phyloP scores from a whole-genome alignment of 2,888 invertebrate species.

The Trachelus stipa region DNA sequence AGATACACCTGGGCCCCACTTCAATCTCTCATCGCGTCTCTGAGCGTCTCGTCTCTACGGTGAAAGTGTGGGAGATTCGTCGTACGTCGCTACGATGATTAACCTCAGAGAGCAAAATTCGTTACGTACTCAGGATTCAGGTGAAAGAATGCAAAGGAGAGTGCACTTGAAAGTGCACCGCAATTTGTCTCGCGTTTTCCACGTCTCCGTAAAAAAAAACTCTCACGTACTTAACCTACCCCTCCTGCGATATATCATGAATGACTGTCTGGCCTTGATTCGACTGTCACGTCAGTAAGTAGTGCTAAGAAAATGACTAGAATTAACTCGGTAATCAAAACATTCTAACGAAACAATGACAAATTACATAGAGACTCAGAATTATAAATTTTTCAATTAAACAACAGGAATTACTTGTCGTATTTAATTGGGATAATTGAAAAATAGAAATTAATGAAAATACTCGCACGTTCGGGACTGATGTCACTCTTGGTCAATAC shows the following conservation, averaged over 20 bases:
- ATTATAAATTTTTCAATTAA: background rate
- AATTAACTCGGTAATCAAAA: background rate
- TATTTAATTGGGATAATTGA: background rate
- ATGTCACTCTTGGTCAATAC: background rate
- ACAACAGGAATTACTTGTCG: background rate
- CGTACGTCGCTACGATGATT: slow-evolving; percentile 28
- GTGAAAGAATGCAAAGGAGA: background rate
- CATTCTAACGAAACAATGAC: background rate
- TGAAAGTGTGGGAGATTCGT: slow-evolving; percentile 45
- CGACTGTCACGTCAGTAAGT: background rate
- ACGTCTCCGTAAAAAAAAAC: background rate
- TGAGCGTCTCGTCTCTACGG: slow-evolving; percentile 16
- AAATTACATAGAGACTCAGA: background rate
- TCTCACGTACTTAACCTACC: background rate
- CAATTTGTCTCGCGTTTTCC: background rate
- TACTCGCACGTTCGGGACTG: background rate
- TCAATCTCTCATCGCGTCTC: slow-evolving; percentile 13
- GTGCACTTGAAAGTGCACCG: background rate
- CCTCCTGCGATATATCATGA: background rate
- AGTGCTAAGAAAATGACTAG: background rate
- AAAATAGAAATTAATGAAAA: background rate
- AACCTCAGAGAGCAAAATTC: background rate
- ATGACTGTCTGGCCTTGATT: background rate
- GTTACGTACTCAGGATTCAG: background rate
- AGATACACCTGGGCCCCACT: background rate